Evolutionary conservation across 2,113 vertebrate genomes (phyloP), one percentile per base, ranked within the genome.

Genomic region (Chlorodrepanis virens): DNA sequence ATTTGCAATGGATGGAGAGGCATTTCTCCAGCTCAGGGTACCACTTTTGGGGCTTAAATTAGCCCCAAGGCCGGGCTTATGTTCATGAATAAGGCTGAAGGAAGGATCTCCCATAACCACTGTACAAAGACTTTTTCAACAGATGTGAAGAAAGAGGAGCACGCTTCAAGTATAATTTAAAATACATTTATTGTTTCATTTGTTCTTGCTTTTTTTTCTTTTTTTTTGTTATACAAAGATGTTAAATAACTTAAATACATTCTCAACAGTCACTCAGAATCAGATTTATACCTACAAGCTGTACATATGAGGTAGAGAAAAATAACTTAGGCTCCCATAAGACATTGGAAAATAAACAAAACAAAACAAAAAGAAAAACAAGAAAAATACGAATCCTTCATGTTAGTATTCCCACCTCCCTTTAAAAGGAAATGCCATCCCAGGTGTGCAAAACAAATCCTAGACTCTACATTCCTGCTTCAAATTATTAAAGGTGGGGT

Each of bases 201-300:
- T 99, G 98, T 98, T 98, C 98, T 99, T 97, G 98, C 98, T 94
- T 96, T 99, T 89, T 87, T 87, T 47, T 33, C 21, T 23, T 7
- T 98, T 94, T 99, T 98, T 83, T 94, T 99, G 99, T 99, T 99
- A 99, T 99, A 99, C 99, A 99, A 99, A 99, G 99, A 99, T 98
- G 98, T 99, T 99, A 99, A 99, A 99, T 99, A 99, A 99, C 98
- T 99, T 99, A 99, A 99, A 99, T 99, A 99, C 99, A 99, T 99
- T 99, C 99, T 99, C 98, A 99, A 98, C 98, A 99, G 99, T 99
- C 99, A 99, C 99, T 99, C 98, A 98, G 98, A 98, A 99, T 99
- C 98, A 98, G 99, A 99, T 98, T 98, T 98, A 99, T 98, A 98
- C 98, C 99, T 99, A 99, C 98, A 98, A 98, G 98, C 99, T 99